Base-by-base conservation (phyloP, 30 jellyfish, hydroid and myxozoan genomes). In the Pelagia noctiluca region DNA sequence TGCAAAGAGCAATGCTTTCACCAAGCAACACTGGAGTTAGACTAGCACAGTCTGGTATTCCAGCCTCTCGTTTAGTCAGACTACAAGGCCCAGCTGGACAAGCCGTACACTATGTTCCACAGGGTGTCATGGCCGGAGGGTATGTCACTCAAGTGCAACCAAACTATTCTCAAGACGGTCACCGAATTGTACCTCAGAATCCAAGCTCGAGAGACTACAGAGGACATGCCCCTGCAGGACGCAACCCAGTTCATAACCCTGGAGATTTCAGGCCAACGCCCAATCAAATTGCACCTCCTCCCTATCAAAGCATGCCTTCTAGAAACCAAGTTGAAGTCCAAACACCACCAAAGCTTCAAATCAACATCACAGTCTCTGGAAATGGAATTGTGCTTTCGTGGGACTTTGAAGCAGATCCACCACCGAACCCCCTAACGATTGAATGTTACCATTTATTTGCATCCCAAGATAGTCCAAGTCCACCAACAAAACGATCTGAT, bases 391-490 rank as follows among this genome's bases (percentile, higher is more conserved):
- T 95, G 1, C 84, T 95, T 30, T 89, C 99, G 11, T 95, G 99
- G 99, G 99, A 95, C 48, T 85, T 89, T 62, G 98, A 93, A 61
- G 23, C 76, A 8, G 85, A 85, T 23, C 79, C 82, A 21, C 88
- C 86, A n/a, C 86, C 72, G 28, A 85, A 75, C 19, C 60, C 54
- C 22, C 87, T 83, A 18, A 88, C 68, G 42, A 96, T 95, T 19
- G 97, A 95, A 30, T 78, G 97, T 60, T 95, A 95, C 75, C 97
- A 95, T 54, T 62, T 95, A 47, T 95, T 78, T 82, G 99, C 99
- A 31, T 96, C 90, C 11, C 99, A 95, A 61, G 97, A 80, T 35
- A 84, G 94, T 46, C 94, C 82, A 18, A 50, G 46, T 36, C 96
- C 96, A 7, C 99, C 96, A 23, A 54, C 79, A 28, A 63, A 63